These are phyloP conservation scores for Hoplostethus atlanticus DNA, from an alignment of 2,797 vertebrate species.

Conservation along the genomic window DNA sequence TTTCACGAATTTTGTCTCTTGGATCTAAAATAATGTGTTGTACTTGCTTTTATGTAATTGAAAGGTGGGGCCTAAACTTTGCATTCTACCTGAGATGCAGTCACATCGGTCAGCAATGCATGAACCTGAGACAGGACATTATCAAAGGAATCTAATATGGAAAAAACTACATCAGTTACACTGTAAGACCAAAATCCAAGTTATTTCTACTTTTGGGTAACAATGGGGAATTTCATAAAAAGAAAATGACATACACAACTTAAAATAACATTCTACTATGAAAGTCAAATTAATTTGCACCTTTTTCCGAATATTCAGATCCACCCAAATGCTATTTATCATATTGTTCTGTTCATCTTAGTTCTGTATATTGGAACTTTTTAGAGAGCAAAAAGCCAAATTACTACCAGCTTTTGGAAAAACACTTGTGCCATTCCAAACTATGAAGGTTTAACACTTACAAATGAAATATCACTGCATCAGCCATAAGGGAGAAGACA, in stretches of 20 bases:
- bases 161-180: conserved; percentile 85
- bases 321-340: conserved; percentile 37
- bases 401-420: conserved; percentile 16
- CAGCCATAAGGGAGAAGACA: conserved; percentile 73
- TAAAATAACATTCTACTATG: conserved; percentile 70
- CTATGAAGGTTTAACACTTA: conserved; percentile 78
- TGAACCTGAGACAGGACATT: conserved; percentile 95
- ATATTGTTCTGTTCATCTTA: conserved; percentile 27
- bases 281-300: conserved; percentile 59
- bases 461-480: conserved; percentile 62
- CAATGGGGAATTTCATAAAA: conserved; percentile 68
- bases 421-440: conserved; percentile 52
- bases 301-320: conserved; percentile 41
- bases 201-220: conserved; percentile 66
- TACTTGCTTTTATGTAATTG: conserved; percentile 72
- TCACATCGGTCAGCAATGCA: conserved; percentile 90
- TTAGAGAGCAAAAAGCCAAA: conserved; percentile 24
- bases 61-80: conserved; percentile 90
- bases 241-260: conserved; percentile 49
- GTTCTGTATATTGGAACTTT: conserved; percentile 38
- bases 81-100: conserved; percentile 99
- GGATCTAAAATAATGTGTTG: conserved; percentile 68
- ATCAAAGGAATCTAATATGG: conserved; percentile 72
- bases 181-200: conserved; percentile 82
- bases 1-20: conserved; percentile 81